These are phyloP conservation scores for Calephelis nemesis DNA, from an alignment of 1,140 invertebrate genomes.

Conservation along the genomic window DNA sequence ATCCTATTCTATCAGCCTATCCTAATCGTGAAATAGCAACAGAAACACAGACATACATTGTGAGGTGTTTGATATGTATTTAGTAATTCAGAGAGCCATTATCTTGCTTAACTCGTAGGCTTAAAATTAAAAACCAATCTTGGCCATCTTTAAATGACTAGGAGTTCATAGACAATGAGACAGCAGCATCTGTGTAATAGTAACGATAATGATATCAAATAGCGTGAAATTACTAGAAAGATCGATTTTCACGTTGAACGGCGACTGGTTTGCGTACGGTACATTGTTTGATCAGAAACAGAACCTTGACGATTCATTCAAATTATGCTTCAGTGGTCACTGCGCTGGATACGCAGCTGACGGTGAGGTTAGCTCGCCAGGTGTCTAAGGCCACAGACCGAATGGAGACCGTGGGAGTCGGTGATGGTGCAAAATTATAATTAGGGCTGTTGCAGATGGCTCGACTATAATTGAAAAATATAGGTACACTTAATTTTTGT, in stretches of 20 bases:
- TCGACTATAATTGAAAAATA: too few species aligned
- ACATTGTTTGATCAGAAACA: slow-evolving; percentile 15
- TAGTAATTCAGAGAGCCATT: too few species aligned
- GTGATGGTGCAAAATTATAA: neutral
- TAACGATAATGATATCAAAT: slow-evolving; percentile 33
- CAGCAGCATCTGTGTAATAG: neutral
- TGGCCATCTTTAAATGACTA: too few species aligned
- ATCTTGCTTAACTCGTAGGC: too few species aligned
- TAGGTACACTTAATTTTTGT: too few species aligned
- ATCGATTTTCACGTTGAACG: slow-evolving; percentile 65
- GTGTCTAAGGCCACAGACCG: slow-evolving; percentile 4
- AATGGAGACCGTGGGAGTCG: slow-evolving; percentile 1
- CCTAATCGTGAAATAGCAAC: too few species aligned
- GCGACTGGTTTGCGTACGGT: slow-evolving; percentile 37
- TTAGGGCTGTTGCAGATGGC: too few species aligned
- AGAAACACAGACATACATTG: too few species aligned
- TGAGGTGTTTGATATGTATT: too few species aligned
- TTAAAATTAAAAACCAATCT: too few species aligned
- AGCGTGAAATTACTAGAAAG: slow-evolving; percentile 54
- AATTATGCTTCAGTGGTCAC: slow-evolving; percentile 8
- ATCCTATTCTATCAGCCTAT: too few species aligned
- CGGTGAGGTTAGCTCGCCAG: neutral
- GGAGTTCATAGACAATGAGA: neutral
- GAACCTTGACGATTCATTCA: slow-evolving; percentile 9
- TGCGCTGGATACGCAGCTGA: slow-evolving; percentile 4